These are phyloP conservation scores for Augiades crinisus DNA, from an alignment of 2,888 invertebrate species.

Conservation along the genomic window DNA sequence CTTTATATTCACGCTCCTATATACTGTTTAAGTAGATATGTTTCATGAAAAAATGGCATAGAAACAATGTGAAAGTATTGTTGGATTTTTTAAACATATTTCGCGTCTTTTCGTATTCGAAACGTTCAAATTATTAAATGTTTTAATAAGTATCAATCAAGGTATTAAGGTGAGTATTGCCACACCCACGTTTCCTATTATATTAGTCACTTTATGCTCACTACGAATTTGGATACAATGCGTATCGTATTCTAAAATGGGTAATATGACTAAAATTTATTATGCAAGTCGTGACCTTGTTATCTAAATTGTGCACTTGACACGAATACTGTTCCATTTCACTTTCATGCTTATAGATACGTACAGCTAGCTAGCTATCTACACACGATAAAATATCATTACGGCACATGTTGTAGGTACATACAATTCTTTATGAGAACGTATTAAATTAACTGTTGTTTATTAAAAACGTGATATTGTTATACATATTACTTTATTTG, in stretches of 20 bases:
- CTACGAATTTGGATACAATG: conserved; percentile 1
- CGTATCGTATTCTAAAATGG: conserved; percentile 29
- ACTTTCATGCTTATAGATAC: conserved; percentile 68
- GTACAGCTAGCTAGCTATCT: conserved; percentile 45
- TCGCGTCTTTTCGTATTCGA: background rate
- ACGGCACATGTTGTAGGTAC: conserved; percentile 21
- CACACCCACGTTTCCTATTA: background rate
- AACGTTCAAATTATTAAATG: too few relatives aligned
- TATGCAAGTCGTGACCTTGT: conserved; percentile 77
- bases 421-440: background rate
- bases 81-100: background rate
- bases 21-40: background rate
- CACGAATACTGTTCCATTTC: conserved; percentile 79
- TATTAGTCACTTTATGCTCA: background rate
- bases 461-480: background rate
- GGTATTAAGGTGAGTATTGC: background rate
- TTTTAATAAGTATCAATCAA: too few relatives aligned
- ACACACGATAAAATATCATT: conserved; percentile 39
- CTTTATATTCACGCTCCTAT: background rate
- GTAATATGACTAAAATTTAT: conserved; percentile 53
- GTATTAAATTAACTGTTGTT: background rate
- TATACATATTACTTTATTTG: background rate
- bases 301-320: conserved; percentile 81
- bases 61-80: too few relatives aligned
- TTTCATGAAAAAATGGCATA: background rate